These are phyloP conservation scores for Mesochorus sp. DNA, from an alignment of 2,888 invertebrate species.

Conservation along the genomic window DNA sequence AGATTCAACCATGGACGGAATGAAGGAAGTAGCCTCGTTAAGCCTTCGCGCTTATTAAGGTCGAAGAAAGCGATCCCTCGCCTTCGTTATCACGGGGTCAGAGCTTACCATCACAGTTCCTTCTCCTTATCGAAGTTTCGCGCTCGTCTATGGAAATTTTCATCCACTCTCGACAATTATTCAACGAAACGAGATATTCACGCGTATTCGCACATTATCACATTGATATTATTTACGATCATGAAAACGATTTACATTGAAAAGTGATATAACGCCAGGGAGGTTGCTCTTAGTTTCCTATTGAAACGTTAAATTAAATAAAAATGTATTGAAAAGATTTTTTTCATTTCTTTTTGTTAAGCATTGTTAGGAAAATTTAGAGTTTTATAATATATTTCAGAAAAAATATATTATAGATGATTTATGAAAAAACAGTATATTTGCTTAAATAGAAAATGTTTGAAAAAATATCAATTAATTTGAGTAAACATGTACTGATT, in stretches of 20 bases:
- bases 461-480: too few species aligned
- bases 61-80: slow-evolving; percentile 57
- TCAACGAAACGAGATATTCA: background rate
- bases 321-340: too few species aligned
- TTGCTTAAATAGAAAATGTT: too few species aligned
- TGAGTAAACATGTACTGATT: too few species aligned
- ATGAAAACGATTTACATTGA: background rate
- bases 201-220: background rate
- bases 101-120: slow-evolving; percentile 9
- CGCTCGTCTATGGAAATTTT: slow-evolving; percentile 42
- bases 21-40: slow-evolving; percentile 59
- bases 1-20: slow-evolving; percentile 17
- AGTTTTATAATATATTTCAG: too few species aligned
- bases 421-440: too few species aligned
- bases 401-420: too few species aligned
- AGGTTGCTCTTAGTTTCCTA: background rate
- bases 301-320: too few species aligned
- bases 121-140: slow-evolving; percentile 45
- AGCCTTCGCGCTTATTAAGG: slow-evolving; percentile 59
- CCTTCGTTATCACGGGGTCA: slow-evolving; percentile 47
- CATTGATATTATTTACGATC: background rate
- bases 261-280: background rate
- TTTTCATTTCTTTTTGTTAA: too few species aligned
- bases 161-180: slow-evolving; percentile 22
- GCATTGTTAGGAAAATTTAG: too few species aligned